Conservation (phyloP, 2,113 vertebrate genomes). For the Salvator merianae region DNA sequence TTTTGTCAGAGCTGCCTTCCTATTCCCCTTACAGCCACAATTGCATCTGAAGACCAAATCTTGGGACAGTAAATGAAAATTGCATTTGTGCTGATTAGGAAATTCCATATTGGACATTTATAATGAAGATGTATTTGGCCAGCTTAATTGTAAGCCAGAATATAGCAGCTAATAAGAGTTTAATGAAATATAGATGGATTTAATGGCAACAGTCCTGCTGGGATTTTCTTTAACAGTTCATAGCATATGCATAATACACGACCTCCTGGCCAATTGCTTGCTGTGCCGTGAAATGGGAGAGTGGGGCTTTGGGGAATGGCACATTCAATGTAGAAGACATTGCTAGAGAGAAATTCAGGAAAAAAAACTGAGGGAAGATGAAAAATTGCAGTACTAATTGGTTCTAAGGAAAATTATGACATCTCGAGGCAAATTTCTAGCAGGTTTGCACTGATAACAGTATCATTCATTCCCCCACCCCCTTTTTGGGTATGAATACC, state of each 20-base stretch:
- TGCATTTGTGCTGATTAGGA: constrained; percentile 43
- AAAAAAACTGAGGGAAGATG: constrained; percentile 24
- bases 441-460: constrained; percentile 22
- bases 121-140: constrained; percentile 51
- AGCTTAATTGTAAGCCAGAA: constrained; percentile 61
- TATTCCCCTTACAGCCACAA: constrained; percentile 6
- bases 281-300: constrained; percentile 26
- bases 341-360: constrained; percentile 24
- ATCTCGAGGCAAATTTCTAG: background rate
- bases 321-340: background rate
- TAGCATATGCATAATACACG: constrained; percentile 52
- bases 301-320: constrained; percentile 16
- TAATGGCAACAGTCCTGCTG: constrained; percentile 56
- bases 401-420: constrained; percentile 24
- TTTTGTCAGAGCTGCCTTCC: constrained; percentile 1
- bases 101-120: constrained; percentile 52
- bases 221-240: constrained; percentile 57
- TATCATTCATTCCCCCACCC: too few relatives aligned
- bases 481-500: background rate
- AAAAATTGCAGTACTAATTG: constrained; percentile 9
- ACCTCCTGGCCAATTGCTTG: constrained; percentile 44
- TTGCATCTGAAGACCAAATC: constrained; percentile 26
- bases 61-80: constrained; percentile 43
- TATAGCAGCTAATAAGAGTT: constrained; percentile 55
- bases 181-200: constrained; percentile 68